These are phyloP conservation scores for Leucozona laternaria DNA, from an alignment of 2,888 invertebrate genomes.

Conservation along the genomic window DNA sequence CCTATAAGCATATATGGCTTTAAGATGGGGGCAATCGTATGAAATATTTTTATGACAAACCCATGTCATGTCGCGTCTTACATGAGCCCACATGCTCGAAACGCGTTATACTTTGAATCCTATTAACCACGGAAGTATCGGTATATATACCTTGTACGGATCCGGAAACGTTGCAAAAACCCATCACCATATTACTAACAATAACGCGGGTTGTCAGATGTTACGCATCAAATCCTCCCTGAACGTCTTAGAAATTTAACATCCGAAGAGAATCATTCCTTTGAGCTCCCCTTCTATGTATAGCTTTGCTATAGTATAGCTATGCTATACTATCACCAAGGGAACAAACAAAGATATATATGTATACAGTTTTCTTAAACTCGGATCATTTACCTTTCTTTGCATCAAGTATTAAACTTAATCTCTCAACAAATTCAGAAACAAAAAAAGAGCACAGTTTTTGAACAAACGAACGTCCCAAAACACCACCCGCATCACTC, in stretches of 20 bases:
- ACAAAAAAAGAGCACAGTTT: conserved; percentile 2
- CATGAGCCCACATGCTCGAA: conserved; percentile 55
- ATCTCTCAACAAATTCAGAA: conserved; percentile 55
- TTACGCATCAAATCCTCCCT: conserved; percentile 49
- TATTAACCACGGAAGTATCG: conserved; percentile 61
- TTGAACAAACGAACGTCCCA: conserved; percentile 7
- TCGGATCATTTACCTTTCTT: conserved; percentile 71
- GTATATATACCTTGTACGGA: not conserved
- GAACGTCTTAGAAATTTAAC: conserved; percentile 21
- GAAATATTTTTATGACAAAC: conserved; percentile 73
- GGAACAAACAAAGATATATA: conserved; percentile 20
- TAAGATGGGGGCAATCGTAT: conserved; percentile 46
- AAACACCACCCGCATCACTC: not conserved
- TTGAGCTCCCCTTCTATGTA: not conserved
- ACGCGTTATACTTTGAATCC: conserved; percentile 56
- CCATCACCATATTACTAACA: conserved; percentile 38
- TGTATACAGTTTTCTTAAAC: conserved; percentile 45
- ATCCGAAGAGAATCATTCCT: conserved; percentile 11
- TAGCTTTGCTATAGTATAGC: too few relatives aligned
- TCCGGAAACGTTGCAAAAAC: conserved; percentile 17
- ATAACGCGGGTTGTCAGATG: conserved; percentile 56
- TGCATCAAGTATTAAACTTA: conserved; percentile 64
- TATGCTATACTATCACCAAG: not conserved
- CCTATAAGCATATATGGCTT: not conserved
- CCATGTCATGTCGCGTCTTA: conserved; percentile 67